These are phyloP conservation scores for Stichodactyla helianthus DNA, from an alignment of 64 coral and sea anemone species.

Conservation along the genomic window DNA sequence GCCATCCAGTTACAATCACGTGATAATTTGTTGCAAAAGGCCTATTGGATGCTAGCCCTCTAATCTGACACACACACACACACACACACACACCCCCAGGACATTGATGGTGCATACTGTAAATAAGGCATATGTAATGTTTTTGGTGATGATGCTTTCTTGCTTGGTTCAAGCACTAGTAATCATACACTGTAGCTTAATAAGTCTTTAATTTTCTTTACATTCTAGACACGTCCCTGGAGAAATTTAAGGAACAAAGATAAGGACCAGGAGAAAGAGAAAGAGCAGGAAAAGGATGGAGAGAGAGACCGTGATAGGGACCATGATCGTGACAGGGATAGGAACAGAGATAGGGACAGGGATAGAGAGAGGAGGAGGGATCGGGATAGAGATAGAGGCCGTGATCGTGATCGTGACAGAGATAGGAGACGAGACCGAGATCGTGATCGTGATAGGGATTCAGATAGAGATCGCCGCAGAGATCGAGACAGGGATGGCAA, in stretches of 20 bases:
- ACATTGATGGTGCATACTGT: no score
- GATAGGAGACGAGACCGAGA: conserved; percentile 37
- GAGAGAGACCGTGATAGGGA: conserved; percentile 36
- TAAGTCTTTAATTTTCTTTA: background rate
- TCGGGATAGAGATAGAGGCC: conserved; percentile 37
- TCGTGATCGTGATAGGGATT: conserved; percentile 36
- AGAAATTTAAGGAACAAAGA: conserved; percentile 55
- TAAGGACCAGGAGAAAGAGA: conserved; percentile 38
- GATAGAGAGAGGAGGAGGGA: conserved; percentile 37
- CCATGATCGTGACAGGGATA: conserved; percentile 42
- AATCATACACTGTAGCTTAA: no score
- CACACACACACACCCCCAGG: background rate
- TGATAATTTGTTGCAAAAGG: no score
- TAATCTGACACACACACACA: background rate
- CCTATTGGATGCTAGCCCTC: no score
- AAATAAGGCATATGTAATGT: no score
- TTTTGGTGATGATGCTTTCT: no score
- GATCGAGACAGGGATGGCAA: conserved; percentile 31
- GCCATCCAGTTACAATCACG: no score
- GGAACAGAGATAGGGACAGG: conserved; percentile 46
- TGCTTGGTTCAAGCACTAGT: no score
- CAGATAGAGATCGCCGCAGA: conserved; percentile 32
- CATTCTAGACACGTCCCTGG: conserved; percentile 49
- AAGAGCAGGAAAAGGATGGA: conserved; percentile 22
- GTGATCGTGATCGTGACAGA: conserved; percentile 24